A percentile compares a stretch with the other conserved stretches of the same genome.
phyloP scores from a whole-genome alignment of 1,140 invertebrate species.

The Bombyx mandarina region DNA sequence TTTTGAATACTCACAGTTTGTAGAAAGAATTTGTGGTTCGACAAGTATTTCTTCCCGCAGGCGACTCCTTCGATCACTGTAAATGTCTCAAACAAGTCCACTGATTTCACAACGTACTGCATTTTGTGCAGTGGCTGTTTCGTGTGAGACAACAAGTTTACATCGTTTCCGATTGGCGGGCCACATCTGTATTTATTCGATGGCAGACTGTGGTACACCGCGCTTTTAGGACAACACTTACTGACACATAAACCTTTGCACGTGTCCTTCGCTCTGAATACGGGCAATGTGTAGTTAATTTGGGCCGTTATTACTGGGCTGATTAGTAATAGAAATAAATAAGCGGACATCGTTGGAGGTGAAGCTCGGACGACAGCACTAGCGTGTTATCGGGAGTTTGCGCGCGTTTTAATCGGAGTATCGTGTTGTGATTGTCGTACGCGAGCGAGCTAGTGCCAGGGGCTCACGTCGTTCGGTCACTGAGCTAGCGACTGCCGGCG shows the following conservation, averaged over 20 bases:
- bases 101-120: conserved; percentile 1
- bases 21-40: conserved; percentile 17
- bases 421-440: no score
- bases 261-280: conserved; percentile 8
- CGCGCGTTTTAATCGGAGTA: no score
- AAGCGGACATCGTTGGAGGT: no score
- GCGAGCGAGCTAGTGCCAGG: no score
- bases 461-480: no score
- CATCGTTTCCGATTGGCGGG: neutral
- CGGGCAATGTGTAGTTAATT: conserved; percentile 1
- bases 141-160: conserved; percentile 3
- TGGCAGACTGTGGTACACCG: conserved; percentile 10
- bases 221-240: conserved; percentile 28
- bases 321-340: no score
- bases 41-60: conserved; percentile 18
- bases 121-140: conserved; percentile 11
- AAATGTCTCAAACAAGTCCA: conserved; percentile 12
- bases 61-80: conserved; percentile 15
- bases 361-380: no score
- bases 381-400: no score
- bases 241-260: conserved; percentile 22
- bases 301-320: neutral
- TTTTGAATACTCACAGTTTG: conserved; percentile 19
- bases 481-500: no score
- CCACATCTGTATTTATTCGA: conserved; percentile 9